Evolutionary conservation across 2,888 invertebrate species (phyloP).

Genomic region (Silvanus unidentatus): DNA sequence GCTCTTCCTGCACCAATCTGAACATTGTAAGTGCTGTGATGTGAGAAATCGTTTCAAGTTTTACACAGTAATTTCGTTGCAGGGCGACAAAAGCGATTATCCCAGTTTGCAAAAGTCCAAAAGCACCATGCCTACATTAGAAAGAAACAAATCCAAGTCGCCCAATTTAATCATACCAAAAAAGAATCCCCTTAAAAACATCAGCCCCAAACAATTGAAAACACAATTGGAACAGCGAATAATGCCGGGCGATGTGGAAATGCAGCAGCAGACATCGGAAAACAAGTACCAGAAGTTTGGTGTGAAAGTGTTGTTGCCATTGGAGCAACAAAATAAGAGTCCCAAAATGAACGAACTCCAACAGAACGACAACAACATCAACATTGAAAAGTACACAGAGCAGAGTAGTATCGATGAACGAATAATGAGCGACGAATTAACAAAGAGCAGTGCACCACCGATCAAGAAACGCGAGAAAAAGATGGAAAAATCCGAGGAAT

Average conservation of each 20-base stretch:
- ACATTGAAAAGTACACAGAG: conserved; percentile 16
- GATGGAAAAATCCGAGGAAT: no score
- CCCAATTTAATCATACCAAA: conserved; percentile 27
- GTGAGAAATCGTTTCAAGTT: no score
- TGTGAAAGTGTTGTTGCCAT: conserved; percentile 59
- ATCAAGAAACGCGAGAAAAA: conserved; percentile 50
- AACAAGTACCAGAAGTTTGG: conserved; percentile 61
- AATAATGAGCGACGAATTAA: conserved; percentile 53
- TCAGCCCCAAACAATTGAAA: conserved; percentile 36
- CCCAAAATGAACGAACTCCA: conserved; percentile 41
- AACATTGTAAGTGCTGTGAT: conserved; percentile 23
- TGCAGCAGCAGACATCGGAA: conserved; percentile 54
- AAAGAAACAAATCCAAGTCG: conserved; percentile 37
- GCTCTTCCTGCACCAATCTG: conserved; percentile 75
- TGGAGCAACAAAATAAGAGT: conserved; percentile 33
- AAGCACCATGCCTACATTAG: conserved; percentile 40
- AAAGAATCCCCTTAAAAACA: conserved; percentile 24
- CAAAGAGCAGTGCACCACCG: conserved; percentile 39
- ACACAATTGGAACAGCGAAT: conserved; percentile 37
- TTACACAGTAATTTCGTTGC: no score
- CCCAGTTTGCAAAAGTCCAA: conserved; percentile 43
- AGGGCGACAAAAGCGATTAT: conserved; percentile 27
- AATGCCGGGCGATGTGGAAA: conserved; percentile 43
- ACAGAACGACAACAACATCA: conserved; percentile 43
- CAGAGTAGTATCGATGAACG: conserved; percentile 46